Evolutionary conservation across 2,113 vertebrate genomes (phyloP).

Genomic region (Sterrhoptilus dennistouni): DNA sequence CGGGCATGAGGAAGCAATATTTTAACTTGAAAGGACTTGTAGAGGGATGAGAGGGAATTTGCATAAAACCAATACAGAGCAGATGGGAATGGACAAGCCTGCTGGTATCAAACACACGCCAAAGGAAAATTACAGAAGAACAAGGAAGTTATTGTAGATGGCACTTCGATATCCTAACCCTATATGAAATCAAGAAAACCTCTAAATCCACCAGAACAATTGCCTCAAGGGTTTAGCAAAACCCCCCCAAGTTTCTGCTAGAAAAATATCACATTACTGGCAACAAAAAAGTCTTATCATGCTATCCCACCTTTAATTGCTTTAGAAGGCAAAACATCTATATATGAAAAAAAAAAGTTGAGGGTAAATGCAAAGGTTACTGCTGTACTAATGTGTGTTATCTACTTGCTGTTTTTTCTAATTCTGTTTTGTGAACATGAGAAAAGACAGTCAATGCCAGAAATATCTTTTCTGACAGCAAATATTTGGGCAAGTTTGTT

Average conservation of each 20-base stretch:
- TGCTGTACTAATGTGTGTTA: background rate
- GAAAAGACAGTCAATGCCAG: background rate
- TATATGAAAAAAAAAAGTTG: background rate
- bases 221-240: background rate
- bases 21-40: slow-evolving; percentile 64
- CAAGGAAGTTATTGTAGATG: slow-evolving; percentile 60
- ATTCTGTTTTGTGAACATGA: background rate
- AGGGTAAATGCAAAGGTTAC: background rate
- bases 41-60: slow-evolving; percentile 60
- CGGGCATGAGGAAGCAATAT: slow-evolving; percentile 62
- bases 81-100: slow-evolving; percentile 65
- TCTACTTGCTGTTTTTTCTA: background rate
- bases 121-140: slow-evolving; percentile 64
- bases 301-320: background rate
- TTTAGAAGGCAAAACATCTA: background rate
- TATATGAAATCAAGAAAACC: slow-evolving; percentile 11
- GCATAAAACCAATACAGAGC: slow-evolving; percentile 61
- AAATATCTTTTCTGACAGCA: background rate
- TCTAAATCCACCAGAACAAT: slow-evolving; percentile 37
- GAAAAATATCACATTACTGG: slow-evolving; percentile 21
- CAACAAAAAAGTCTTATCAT: background rate
- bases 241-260: background rate
- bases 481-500: background rate
- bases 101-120: slow-evolving; percentile 25
- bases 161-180: slow-evolving; percentile 11